Conservation (phyloP, 2,113 vertebrate genomes). For the Chitala chitala region DNA sequence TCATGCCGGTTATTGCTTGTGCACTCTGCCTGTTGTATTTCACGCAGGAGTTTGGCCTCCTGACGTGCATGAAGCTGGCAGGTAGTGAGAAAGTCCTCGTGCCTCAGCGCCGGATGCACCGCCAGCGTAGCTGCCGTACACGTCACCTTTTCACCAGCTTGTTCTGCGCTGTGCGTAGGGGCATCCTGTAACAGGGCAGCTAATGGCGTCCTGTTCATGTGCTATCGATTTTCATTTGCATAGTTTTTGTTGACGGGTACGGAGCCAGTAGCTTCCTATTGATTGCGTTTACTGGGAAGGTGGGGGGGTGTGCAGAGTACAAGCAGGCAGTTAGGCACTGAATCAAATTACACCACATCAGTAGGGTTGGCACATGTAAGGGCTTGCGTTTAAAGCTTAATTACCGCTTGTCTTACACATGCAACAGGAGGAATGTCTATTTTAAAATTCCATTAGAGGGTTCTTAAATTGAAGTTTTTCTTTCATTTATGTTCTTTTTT, state of each 20-base stretch:
- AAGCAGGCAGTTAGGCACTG: constrained; percentile 16
- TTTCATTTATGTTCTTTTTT: neutral
- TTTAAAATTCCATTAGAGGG: neutral
- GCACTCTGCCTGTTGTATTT: neutral
- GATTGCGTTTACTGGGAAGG: constrained; percentile 45
- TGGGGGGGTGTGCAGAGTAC: constrained; percentile 31
- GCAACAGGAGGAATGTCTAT: neutral
- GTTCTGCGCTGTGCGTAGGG: constrained; percentile 36
- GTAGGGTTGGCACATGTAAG: neutral
- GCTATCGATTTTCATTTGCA: constrained; percentile 71
- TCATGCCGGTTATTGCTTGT: too few relatives aligned
- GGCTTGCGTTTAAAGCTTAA: neutral
- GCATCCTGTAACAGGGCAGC: constrained; percentile 57
- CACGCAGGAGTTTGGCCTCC: neutral
- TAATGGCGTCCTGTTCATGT: constrained; percentile 64
- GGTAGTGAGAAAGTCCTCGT: neutral
- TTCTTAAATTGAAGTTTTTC: neutral
- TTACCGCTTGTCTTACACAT: neutral
- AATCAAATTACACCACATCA: constrained; percentile 14
- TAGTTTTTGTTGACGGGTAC: constrained; percentile 67
- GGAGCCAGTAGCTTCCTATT: constrained; percentile 51
- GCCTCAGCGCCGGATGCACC: too few relatives aligned
- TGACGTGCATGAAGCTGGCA: too few relatives aligned
- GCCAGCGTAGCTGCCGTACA: neutral
- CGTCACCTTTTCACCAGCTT: constrained; percentile 31